Evolutionary conservation across 1,140 invertebrate genomes (phyloP).

Genomic region (Reticulitermes speratus): DNA sequence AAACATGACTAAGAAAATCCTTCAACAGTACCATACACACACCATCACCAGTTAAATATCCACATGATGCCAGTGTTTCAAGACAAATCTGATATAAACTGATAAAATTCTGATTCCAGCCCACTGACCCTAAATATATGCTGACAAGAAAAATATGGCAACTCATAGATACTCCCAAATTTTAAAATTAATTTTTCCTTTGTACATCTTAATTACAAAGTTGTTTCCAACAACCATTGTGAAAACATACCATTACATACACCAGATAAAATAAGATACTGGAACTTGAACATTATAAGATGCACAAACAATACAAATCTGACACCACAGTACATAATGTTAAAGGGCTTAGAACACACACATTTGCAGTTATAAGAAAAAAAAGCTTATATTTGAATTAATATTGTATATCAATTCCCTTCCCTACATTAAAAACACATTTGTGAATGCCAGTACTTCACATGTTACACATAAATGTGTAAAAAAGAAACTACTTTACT

Average conservation of each 20-base stretch:
- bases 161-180: background rate
- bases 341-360: background rate
- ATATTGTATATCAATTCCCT: background rate
- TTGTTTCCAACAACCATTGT: no score
- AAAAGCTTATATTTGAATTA: background rate
- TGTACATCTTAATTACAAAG: no score
- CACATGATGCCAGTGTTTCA: no score
- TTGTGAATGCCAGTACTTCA: background rate
- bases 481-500: background rate
- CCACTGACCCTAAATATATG: no score
- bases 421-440: background rate
- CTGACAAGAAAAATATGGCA: background rate
- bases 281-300: background rate
- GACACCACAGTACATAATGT: background rate
- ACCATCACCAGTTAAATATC: no score
- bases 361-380: background rate
- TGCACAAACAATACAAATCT: background rate
- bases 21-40: no score
- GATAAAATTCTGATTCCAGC: no score
- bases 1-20: no score
- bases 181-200: background rate
- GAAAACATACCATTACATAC: background rate
- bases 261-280: background rate
- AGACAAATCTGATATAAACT: no score
- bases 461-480: background rate